These are phyloP conservation scores for Periplaneta americana DNA, from an alignment of 1,140 invertebrate genomes.

Conservation along the genomic window DNA sequence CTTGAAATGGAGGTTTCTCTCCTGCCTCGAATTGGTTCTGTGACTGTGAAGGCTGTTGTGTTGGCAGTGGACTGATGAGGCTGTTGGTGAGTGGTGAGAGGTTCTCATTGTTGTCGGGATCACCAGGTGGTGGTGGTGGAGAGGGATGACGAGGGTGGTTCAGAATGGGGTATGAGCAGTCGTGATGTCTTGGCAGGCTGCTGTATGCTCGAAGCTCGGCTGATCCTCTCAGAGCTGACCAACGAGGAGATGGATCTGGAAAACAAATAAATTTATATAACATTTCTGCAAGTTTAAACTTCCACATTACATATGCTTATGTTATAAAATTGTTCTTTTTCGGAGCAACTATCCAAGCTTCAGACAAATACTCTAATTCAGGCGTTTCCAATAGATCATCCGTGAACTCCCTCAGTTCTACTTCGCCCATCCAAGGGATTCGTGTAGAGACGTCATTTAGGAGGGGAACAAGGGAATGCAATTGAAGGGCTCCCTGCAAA, in stretches of 20 bases:
- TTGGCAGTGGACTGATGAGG: background rate
- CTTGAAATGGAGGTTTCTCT: background rate
- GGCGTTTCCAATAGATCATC: too few species aligned
- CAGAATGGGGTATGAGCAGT: slow-evolving; percentile 19
- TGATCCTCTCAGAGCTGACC: slow-evolving; percentile 45
- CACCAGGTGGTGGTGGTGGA: background rate
- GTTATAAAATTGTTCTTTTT: too few species aligned
- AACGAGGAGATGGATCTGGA: slow-evolving; percentile 38
- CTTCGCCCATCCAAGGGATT: too few species aligned
- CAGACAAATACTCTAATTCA: too few species aligned
- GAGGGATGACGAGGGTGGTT: background rate
- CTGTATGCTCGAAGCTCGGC: slow-evolving; percentile 49
- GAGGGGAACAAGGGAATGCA: too few species aligned
- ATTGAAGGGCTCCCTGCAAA: too few species aligned
- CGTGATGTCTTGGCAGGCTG: slow-evolving; percentile 44
- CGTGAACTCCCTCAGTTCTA: too few species aligned
- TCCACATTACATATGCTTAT: too few species aligned
- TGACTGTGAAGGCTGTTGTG: background rate
- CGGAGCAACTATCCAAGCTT: too few species aligned
- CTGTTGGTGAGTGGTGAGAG: background rate
- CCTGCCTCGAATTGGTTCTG: background rate
- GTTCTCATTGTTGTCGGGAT: background rate
- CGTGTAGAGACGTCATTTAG: too few species aligned
- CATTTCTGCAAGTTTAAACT: too few species aligned
- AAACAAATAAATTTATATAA: too few species aligned